Evolutionary conservation across 2,888 invertebrate species (phyloP).

Genomic region (Drosophila maculinotata): DNA sequence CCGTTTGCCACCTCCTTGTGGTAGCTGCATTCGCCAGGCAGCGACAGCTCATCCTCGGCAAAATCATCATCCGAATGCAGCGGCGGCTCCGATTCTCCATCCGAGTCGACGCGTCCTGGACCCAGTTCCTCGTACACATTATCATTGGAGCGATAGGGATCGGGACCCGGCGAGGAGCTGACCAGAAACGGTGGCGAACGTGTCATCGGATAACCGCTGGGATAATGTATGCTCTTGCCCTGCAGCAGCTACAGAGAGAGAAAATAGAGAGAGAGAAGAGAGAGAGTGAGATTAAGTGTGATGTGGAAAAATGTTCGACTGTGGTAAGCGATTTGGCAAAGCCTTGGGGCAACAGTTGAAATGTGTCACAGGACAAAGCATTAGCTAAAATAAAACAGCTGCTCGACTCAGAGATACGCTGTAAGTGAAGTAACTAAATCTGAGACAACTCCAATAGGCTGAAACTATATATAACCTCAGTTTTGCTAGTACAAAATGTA

Average conservation of each 20-base stretch:
- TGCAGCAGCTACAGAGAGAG: constrained; percentile 74
- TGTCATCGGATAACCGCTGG: constrained; percentile 88
- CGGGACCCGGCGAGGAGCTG: constrained; percentile 89
- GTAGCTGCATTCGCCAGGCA: constrained; percentile 85
- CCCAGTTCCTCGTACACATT: constrained; percentile 93
- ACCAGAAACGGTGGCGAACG: constrained; percentile 88
- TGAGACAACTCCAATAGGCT: not conserved
- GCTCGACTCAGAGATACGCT: constrained; percentile 7
- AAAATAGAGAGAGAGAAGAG: constrained; percentile 6
- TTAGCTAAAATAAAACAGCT: not conserved
- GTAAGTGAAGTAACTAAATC: not conserved
- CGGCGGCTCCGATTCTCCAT: constrained; percentile 88
- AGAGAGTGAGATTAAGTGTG: constrained; percentile 17
- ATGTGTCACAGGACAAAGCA: constrained; percentile 29
- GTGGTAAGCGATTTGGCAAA: constrained; percentile 17
- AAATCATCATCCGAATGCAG: constrained; percentile 93
- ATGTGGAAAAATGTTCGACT: not conserved
- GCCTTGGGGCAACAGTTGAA: constrained; percentile 33
- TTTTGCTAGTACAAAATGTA: too few relatives aligned
- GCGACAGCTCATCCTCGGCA: constrained; percentile 92
- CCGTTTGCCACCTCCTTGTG: constrained; percentile 72
- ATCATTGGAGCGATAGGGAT: constrained; percentile 88
- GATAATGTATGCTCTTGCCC: constrained; percentile 86
- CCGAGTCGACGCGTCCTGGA: constrained; percentile 87
- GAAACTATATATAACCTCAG: too few relatives aligned